A percentile compares a stretch with the other conserved stretches of the same genome.
phyloP scores from a whole-genome alignment of 2,888 invertebrate genomes.

The Melinopterus prodromus region DNA sequence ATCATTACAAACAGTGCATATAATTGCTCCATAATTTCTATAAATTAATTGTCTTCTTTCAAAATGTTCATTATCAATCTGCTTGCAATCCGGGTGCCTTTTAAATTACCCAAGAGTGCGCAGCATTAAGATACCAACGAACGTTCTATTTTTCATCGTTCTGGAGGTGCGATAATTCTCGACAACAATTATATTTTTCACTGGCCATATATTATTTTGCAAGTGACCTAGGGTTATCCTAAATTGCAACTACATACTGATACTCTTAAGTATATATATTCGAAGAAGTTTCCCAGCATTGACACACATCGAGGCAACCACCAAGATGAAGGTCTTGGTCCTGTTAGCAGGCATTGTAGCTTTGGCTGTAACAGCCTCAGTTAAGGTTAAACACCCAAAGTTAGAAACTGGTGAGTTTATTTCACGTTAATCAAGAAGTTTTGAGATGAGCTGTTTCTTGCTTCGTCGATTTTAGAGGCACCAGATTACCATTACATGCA shows the following conservation, averaged over 20 bases:
- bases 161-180: background rate
- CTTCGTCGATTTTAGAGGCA: background rate
- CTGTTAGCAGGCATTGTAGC: constrained; percentile 7
- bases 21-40: too few species aligned
- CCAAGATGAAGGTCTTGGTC: constrained; percentile 12
- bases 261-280: background rate
- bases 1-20: too few species aligned
- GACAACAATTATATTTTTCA: background rate
- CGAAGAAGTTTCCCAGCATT: background rate
- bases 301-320: constrained; percentile 18
- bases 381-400: constrained; percentile 40
- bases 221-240: background rate
- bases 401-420: constrained; percentile 58
- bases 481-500: constrained; percentile 43
- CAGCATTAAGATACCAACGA: background rate
- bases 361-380: constrained; percentile 51
- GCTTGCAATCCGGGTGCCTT: background rate
- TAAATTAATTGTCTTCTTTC: too few species aligned
- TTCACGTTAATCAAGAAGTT: constrained; percentile 12
- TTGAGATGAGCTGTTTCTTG: background rate
- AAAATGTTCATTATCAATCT: background rate
- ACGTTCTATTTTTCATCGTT: background rate
- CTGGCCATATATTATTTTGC: background rate
- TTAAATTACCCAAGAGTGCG: background rate
- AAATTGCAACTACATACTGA: background rate